Evolutionary conservation across 2,797 vertebrate genomes (phyloP).

Genomic region (Botia almorhae): DNA sequence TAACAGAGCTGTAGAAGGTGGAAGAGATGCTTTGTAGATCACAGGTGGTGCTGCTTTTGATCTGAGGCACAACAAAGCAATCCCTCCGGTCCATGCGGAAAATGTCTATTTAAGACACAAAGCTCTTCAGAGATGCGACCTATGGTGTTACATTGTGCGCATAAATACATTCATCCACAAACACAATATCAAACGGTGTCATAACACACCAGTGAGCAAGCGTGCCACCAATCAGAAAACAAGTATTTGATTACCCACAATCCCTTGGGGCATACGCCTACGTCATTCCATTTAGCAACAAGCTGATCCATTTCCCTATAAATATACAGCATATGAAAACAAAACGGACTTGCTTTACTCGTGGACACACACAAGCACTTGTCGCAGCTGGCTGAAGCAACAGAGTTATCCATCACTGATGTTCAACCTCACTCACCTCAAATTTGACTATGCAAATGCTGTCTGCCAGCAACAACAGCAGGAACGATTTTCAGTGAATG

Average conservation of each 20-base stretch:
- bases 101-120: conserved; percentile 2
- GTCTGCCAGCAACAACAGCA: background rate
- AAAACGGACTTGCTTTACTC: conserved; percentile 3
- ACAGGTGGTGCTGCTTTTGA: conserved; percentile 36
- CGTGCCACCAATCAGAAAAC: conserved; percentile 3
- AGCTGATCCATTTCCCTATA: background rate
- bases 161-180: background rate
- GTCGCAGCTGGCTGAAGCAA: background rate
- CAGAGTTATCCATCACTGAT: background rate
- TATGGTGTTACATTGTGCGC: background rate
- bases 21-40: conserved; percentile 33
- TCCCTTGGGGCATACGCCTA: background rate
- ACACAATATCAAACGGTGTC: background rate
- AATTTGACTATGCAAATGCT: background rate
- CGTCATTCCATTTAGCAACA: background rate
- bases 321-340: background rate
- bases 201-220: conserved; percentile 9
- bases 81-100: background rate
- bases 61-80: conserved; percentile 39
- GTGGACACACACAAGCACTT: background rate
- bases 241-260: background rate
- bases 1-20: conserved; percentile 2
- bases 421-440: background rate
- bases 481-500: background rate
- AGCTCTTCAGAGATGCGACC: background rate